Base-by-base conservation (phyloP, 1,140 invertebrate genomes). In the Acromyrmex echinatior region DNA sequence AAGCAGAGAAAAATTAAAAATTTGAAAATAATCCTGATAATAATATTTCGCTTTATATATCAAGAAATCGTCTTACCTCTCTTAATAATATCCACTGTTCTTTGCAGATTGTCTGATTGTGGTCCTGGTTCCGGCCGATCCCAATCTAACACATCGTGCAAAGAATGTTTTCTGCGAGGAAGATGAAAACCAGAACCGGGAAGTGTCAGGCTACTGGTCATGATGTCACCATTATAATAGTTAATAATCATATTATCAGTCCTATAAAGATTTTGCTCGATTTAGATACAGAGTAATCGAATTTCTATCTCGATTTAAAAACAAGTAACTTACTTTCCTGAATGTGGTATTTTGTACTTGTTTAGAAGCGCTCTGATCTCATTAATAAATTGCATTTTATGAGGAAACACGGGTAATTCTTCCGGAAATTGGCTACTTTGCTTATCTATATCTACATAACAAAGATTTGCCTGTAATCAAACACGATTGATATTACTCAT, bases 361-460 rank as follows among this genome's bases (percentile, higher is more conserved):
- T 97, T 97, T 87, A 99, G 95, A 77, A 98, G 95, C 88, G 98
- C 97, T 91, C 97, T 97, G 49, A 99, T 96, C 95, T 99, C 99
- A 68, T 97, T 96, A 87, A 97, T 97, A 89, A 99, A 97, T 89
- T 99, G 98, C 82, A 97, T 96, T 90, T 97, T 97, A 93, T 99
- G 97, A 0, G 99, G 99, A 95, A 99, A 99, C 70, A 97, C 96
- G 0, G 99, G 99, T 88, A 99, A 95, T 95, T 99, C 99, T 96
- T 99, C 99, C 0, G 99, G 99, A 90, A 99, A 96, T 95, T 99
- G 98, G 89, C 99, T 97, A 88, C 97, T 97, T 90, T 97, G 98
- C 88, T 98, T 98, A 95, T 99, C 99, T 87, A 99, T 98, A 95
- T 99, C 99, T 60, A 99, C 98, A 94, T 99, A 98, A 95, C 99